A percentile compares a stretch with the other conserved stretches of the same genome.
phyloP scores from a whole-genome alignment of 2,888 invertebrate genomes.

The Elysia crispata region DNA sequence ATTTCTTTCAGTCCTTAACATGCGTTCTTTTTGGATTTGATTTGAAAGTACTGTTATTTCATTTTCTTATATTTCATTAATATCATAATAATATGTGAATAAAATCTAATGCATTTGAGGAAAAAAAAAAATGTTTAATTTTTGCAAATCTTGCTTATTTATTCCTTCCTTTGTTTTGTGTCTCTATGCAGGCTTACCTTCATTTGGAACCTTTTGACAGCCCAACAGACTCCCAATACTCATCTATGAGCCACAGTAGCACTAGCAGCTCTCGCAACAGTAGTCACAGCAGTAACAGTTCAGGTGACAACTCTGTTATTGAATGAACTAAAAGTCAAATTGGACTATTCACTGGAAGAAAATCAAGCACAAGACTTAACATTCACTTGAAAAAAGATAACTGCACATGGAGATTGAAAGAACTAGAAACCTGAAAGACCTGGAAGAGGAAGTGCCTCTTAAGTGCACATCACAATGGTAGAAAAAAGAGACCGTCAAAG shows the following conservation, averaged over 20 bases:
- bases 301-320: constrained; percentile 51
- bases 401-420: neutral
- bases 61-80: neutral
- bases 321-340: constrained; percentile 17
- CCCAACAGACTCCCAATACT: constrained; percentile 74
- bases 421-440: neutral
- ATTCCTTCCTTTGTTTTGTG: constrained; percentile 15
- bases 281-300: constrained; percentile 64
- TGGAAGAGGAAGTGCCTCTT: too few relatives aligned
- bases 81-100: neutral
- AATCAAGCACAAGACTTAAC: neutral
- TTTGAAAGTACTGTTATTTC: neutral
- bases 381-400: neutral
- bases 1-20: too few relatives aligned
- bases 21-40: too few relatives aligned
- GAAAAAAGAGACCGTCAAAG: too few relatives aligned
- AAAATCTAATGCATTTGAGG: too few relatives aligned
- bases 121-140: too few relatives aligned
- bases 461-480: too few relatives aligned
- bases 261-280: constrained; percentile 61
- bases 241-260: constrained; percentile 73
- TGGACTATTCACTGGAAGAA: neutral
- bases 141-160: too few relatives aligned
- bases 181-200: constrained; percentile 84
- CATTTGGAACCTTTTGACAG: constrained; percentile 81